Conservation (phyloP, 2,888 invertebrate genomes). For the Plagodis dolabraria region DNA sequence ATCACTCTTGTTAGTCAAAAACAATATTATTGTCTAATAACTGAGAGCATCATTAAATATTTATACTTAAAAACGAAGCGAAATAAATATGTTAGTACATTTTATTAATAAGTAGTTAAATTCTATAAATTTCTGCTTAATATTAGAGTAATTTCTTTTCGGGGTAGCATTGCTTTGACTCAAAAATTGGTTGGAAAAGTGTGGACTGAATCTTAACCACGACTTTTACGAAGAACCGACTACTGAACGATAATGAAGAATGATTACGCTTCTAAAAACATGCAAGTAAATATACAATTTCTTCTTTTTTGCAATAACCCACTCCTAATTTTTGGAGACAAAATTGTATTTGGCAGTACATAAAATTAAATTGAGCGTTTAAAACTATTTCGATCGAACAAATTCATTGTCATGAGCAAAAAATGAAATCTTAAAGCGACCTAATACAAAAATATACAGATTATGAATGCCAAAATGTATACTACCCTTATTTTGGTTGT, state of each 20-base stretch:
- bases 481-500: slow-evolving; percentile 3
- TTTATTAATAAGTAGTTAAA: slow-evolving; percentile 53
- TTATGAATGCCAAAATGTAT: slow-evolving; percentile 11
- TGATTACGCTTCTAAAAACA: too few relatives aligned
- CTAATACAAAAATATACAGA: slow-evolving; percentile 7
- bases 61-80: slow-evolving; percentile 62
- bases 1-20: slow-evolving; percentile 41
- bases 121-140: slow-evolving; percentile 42
- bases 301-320: too few relatives aligned
- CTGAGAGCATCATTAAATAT: slow-evolving; percentile 27
- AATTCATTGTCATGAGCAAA: neutral
- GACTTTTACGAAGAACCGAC: neutral
- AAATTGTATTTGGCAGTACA: neutral
- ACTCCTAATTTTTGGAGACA: too few relatives aligned
- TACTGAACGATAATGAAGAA: too few relatives aligned
- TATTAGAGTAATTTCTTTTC: slow-evolving; percentile 18
- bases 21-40: slow-evolving; percentile 31
- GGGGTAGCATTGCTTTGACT: slow-evolving; percentile 22
- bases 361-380: neutral
- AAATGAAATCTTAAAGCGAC: neutral
- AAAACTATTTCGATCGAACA: neutral
- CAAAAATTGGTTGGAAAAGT: neutral
- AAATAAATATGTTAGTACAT: slow-evolving; percentile 79
- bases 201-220: neutral
- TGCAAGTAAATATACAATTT: too few relatives aligned